A percentile compares a stretch with the other conserved stretches of the same genome.
These are phyloP conservation scores for Hedychridium roseum DNA, from an alignment of 2,888 invertebrate species.

Conservation along the genomic window DNA sequence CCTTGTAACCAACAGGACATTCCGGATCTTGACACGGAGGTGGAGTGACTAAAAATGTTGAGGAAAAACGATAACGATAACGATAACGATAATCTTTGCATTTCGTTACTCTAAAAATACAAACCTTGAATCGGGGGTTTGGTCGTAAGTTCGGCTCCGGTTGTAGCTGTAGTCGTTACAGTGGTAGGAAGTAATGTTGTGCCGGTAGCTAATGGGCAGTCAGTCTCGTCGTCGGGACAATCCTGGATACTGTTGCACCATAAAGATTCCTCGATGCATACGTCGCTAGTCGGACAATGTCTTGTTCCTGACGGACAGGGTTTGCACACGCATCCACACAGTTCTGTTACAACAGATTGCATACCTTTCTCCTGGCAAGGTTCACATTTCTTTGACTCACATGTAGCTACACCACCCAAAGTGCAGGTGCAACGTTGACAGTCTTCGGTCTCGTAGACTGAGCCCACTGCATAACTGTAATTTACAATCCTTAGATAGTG, in stretches of 20 bases:
- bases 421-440: conserved; percentile 84
- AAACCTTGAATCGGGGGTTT: not conserved
- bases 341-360: conserved; percentile 68
- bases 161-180: conserved; percentile 11
- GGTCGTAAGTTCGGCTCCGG: not conserved
- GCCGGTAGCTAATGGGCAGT: conserved; percentile 66
- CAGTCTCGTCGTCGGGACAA: conserved; percentile 83
- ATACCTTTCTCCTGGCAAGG: conserved; percentile 70
- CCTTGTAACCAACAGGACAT: conserved; percentile 66
- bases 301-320: conserved; percentile 74
- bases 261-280: conserved; percentile 73
- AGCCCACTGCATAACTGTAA: conserved; percentile 76
- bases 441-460: conserved; percentile 74
- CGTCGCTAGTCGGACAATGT: conserved; percentile 77
- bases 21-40: conserved; percentile 45
- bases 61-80: not conserved
- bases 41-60: conserved; percentile 15
- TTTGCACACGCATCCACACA: conserved; percentile 78
- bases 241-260: conserved; percentile 87
- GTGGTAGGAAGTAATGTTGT: conserved; percentile 3
- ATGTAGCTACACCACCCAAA: conserved; percentile 76
- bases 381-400: conserved; percentile 75
- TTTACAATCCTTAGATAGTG: not conserved
- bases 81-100: not conserved
- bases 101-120: not conserved